Conservation (phyloP, 2,888 invertebrate species). For the Mellilla xanthometata region DNA sequence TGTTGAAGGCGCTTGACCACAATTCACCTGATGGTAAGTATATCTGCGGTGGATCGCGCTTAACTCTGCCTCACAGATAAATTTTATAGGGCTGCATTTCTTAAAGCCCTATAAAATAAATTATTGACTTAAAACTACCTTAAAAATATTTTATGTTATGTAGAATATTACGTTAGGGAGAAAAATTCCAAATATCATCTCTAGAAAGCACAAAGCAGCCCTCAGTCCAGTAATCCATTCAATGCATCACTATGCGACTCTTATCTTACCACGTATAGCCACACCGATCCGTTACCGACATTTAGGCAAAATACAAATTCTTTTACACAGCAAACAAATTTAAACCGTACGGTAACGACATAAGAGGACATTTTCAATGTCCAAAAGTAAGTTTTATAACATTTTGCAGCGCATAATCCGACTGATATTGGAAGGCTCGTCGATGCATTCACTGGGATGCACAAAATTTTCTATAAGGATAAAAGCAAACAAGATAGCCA, state of each 20-base stretch:
- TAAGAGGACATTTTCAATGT: slow-evolving; percentile 47
- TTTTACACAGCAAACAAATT: slow-evolving; percentile 43
- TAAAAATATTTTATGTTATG: too few species aligned
- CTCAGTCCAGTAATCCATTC: slow-evolving; percentile 69
- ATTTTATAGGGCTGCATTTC: too few species aligned
- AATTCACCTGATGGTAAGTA: too few species aligned
- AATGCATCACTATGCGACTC: slow-evolving; percentile 73
- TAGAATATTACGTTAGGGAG: too few species aligned
- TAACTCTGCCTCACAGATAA: too few species aligned
- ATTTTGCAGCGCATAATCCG: slow-evolving; percentile 74
- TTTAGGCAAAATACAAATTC: slow-evolving; percentile 78
- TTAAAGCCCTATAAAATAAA: too few species aligned
- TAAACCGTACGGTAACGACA: slow-evolving; percentile 40
- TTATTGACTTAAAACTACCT: too few species aligned
- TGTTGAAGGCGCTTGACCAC: too few species aligned
- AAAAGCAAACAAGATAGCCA: slow-evolving; percentile 81
- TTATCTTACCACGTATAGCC: slow-evolving; percentile 74
- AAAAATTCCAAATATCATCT: slow-evolving; percentile 14
- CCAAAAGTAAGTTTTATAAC: slow-evolving; percentile 55
- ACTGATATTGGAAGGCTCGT: slow-evolving; percentile 78
- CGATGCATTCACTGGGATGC: slow-evolving; percentile 79
- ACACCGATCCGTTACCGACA: slow-evolving; percentile 78
- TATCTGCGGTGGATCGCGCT: too few species aligned
- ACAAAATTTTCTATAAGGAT: slow-evolving; percentile 82
- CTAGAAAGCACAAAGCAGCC: slow-evolving; percentile 51